phyloP scores from a whole-genome alignment of 2,888 invertebrate genomes.

The Netelia melanura region DNA sequence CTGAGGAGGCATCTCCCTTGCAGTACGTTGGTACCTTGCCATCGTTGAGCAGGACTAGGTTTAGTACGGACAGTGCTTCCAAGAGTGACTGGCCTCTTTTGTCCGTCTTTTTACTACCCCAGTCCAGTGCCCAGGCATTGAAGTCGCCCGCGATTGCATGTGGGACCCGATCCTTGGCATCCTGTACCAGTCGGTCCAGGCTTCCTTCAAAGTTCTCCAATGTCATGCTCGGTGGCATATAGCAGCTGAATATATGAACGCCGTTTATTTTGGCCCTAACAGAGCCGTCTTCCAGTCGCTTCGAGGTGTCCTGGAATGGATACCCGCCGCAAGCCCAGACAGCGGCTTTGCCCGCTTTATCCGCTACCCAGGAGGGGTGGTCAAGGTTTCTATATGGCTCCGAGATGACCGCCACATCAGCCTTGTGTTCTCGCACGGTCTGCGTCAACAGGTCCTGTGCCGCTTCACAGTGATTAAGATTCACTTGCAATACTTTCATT shows the following conservation, averaged over 20 bases:
- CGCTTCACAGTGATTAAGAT: conserved; percentile 69
- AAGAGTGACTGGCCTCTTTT: conserved; percentile 63
- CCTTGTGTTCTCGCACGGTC: conserved; percentile 50
- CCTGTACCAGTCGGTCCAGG: conserved; percentile 63
- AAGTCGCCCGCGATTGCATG: conserved; percentile 68
- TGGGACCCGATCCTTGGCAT: conserved; percentile 57
- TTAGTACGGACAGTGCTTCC: conserved; percentile 57
- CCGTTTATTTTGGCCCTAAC: conserved; percentile 56
- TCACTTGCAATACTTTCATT: conserved; percentile 68
- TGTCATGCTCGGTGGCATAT: conserved; percentile 59
- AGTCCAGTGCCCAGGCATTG: conserved; percentile 68
- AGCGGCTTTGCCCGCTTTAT: too few species aligned
- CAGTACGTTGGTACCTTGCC: conserved; percentile 64
- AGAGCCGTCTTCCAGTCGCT: conserved; percentile 28
- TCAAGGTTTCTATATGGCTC: conserved; percentile 67
- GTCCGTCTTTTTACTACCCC: conserved; percentile 69
- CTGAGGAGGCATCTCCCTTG: conserved; percentile 56
- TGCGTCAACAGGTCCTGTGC: conserved; percentile 69
- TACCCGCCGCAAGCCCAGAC: conserved; percentile 44
- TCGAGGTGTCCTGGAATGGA: conserved; percentile 51
- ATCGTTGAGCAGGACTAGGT: conserved; percentile 62
- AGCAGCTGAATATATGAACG: conserved; percentile 64
- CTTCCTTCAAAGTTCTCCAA: conserved; percentile 53
- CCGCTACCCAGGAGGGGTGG: too few species aligned
- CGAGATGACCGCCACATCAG: conserved; percentile 65